Evolutionary conservation across 2,797 vertebrate genomes (phyloP).

Genomic region (Serranus cabrilla): DNA sequence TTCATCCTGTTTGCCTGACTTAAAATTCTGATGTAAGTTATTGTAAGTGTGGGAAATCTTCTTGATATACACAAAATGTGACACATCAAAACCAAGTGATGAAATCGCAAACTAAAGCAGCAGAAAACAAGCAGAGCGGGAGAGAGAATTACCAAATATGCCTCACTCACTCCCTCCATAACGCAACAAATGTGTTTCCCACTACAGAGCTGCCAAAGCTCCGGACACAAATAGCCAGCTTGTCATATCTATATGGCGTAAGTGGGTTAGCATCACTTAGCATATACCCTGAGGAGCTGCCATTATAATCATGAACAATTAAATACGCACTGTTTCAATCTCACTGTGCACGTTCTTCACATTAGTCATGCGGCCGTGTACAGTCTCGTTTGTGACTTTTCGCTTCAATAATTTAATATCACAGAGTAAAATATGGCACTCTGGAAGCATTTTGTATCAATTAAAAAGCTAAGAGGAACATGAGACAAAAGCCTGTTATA

Average conservation of each 20-base stretch:
- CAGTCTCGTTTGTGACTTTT: slow-evolving; percentile 23
- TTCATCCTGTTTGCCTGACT: not conserved
- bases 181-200: slow-evolving; percentile 25
- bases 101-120: slow-evolving; percentile 46
- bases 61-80: slow-evolving; percentile 28
- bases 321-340: slow-evolving; percentile 57
- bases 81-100: slow-evolving; percentile 48
- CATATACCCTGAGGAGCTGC: slow-evolving; percentile 60
- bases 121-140: not conserved
- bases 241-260: slow-evolving; percentile 65
- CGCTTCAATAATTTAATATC: slow-evolving; percentile 39
- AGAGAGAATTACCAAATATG: not conserved
- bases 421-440: slow-evolving; percentile 27
- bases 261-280: slow-evolving; percentile 73
- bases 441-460: not conserved
- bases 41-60: slow-evolving; percentile 33
- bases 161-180: not conserved
- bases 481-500: not conserved
- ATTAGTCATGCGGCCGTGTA: slow-evolving; percentile 56
- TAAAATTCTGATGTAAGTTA: slow-evolving; percentile 64
- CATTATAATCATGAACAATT: slow-evolving; percentile 66
- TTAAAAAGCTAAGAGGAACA: slow-evolving; percentile 3
- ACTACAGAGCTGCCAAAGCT: slow-evolving; percentile 34
- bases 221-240: slow-evolving; percentile 52
- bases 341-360: slow-evolving; percentile 33